Percentiles rank a stretch among this genome's conserved stretches.
These are phyloP conservation scores for Xestoiulus laeticollis DNA, from an alignment of 2,888 invertebrate genomes.

Conservation along the genomic window DNA sequence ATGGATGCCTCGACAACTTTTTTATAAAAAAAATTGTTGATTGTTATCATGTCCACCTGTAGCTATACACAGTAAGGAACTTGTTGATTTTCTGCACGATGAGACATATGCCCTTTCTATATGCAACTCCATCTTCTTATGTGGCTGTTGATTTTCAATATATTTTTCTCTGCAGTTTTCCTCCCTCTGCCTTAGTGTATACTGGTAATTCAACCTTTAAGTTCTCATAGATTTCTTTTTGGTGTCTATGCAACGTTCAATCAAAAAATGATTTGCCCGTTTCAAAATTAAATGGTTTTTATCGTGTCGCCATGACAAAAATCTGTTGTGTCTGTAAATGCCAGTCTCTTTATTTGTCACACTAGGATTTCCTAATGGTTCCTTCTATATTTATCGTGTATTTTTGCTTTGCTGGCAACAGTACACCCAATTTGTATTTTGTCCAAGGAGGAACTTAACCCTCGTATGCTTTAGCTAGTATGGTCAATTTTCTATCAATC, in stretches of 20 bases:
- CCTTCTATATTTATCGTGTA: not conserved
- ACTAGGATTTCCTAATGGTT: not conserved
- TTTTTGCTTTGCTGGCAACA: not conserved
- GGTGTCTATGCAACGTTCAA: slow-evolving; percentile 23
- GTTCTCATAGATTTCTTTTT: slow-evolving; percentile 14
- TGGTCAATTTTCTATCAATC: not conserved
- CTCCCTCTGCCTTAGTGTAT: not conserved
- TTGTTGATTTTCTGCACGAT: not conserved
- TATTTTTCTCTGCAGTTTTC: not conserved
- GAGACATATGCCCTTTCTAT: not conserved
- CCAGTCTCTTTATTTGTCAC: slow-evolving; percentile 4
- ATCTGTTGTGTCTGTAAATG: not conserved
- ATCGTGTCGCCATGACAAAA: not conserved
- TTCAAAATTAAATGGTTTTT: slow-evolving; percentile 15
- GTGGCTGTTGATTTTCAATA: not conserved
- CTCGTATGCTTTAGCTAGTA: not conserved
- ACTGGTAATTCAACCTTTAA: not conserved
- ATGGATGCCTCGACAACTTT: not conserved
- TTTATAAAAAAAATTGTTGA: not conserved
- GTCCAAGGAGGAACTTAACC: not conserved
- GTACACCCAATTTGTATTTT: not conserved
- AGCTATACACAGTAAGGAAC: not conserved
- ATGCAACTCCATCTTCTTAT: not conserved
- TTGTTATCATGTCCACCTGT: slow-evolving; percentile 23
- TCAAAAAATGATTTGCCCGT: not conserved